These are phyloP conservation scores for Noturus placidus DNA, from an alignment of 2,113 vertebrate genomes.

Conservation along the genomic window DNA sequence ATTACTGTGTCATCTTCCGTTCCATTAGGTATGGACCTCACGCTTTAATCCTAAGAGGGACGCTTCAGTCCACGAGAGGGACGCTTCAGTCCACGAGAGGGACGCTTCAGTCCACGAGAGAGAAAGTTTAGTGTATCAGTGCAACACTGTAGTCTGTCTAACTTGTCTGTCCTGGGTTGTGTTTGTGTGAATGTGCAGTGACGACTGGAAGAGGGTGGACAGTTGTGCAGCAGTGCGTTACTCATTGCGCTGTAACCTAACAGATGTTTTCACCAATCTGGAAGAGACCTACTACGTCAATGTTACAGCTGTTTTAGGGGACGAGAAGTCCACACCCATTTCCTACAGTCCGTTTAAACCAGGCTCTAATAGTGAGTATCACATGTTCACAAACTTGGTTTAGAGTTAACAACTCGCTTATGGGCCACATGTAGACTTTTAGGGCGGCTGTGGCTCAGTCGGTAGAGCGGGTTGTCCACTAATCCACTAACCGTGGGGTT, in stretches of 20 bases:
- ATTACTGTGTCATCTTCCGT: neutral
- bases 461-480: too few species aligned
- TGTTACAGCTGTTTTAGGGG: conserved; percentile 16
- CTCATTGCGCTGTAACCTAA: conserved; percentile 40
- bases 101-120: neutral
- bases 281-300: conserved; percentile 7
- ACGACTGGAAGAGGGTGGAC: neutral
- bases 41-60: neutral
- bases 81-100: neutral
- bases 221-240: conserved; percentile 1
- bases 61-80: neutral
- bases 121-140: neutral
- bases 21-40: neutral
- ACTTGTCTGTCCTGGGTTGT: neutral
- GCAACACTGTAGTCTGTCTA: neutral
- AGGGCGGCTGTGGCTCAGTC: too few species aligned
- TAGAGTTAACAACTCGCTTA: neutral
- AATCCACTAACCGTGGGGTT: too few species aligned
- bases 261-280: conserved; percentile 25
- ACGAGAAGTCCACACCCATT: neutral
- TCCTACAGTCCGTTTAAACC: accelerated
- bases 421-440: neutral
- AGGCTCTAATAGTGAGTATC: conserved; percentile 7
- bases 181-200: neutral
- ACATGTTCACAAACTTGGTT: neutral